Conservation (phyloP, 2,113 vertebrate genomes). For the Todiramphus chloris region DNA sequence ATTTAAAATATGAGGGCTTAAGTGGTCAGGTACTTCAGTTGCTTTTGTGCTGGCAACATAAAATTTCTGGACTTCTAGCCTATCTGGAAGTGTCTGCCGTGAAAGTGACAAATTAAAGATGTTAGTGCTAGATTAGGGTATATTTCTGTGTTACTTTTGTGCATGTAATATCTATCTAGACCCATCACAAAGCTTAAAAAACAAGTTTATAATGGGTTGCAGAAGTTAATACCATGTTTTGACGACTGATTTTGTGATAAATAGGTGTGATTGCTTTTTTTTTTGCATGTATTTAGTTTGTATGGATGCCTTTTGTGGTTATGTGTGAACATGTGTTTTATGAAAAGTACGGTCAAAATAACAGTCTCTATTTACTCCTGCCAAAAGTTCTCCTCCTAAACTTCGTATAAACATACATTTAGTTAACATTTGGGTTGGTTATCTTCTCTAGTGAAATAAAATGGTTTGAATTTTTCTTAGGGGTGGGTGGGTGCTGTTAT, state of each 20-base stretch:
- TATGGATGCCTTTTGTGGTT: constrained; percentile 10
- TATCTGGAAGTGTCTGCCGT: constrained; percentile 25
- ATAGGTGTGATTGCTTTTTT: neutral
- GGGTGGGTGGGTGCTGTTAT: neutral
- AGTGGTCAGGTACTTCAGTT: constrained; percentile 30
- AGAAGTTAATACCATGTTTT: neutral
- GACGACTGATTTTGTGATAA: neutral
- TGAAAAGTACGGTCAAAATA: constrained; percentile 51
- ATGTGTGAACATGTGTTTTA: constrained; percentile 52
- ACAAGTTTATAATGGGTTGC: neutral
- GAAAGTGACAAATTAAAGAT: neutral
- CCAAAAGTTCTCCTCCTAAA: constrained; percentile 39
- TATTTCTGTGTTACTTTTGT: neutral
- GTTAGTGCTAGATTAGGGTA: neutral
- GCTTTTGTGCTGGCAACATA: constrained; percentile 22
- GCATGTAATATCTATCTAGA: neutral
- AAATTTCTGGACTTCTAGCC: constrained; percentile 20
- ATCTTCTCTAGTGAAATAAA: neutral
- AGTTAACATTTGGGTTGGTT: constrained; percentile 43
- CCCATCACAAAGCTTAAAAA: neutral
- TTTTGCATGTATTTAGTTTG: neutral
- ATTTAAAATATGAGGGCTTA: constrained; percentile 43
- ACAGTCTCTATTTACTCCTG: constrained; percentile 51
- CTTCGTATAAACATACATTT: constrained; percentile 38
- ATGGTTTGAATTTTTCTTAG: neutral